Percentiles rank a stretch among this genome's conserved stretches.
These are phyloP conservation scores for Chromis chromis DNA, from an alignment of 2,797 vertebrate species.

Conservation along the genomic window DNA sequence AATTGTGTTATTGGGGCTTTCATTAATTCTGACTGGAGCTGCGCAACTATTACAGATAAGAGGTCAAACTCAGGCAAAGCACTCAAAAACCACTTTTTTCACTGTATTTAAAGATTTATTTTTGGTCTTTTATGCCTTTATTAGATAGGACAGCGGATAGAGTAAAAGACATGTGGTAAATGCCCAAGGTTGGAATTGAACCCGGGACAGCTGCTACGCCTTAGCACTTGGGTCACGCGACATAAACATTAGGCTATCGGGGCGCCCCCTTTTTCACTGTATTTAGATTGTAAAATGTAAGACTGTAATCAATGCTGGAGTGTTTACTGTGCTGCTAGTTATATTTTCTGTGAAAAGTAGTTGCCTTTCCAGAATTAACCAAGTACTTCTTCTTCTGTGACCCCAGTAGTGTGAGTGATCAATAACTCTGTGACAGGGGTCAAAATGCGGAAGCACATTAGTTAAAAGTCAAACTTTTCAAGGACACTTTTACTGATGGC, in stretches of 20 bases:
- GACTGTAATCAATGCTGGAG: background rate
- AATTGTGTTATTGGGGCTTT: background rate
- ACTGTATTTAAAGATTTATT: too few species aligned
- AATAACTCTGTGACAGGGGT: constrained; percentile 16
- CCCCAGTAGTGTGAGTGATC: background rate
- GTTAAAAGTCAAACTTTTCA: constrained; percentile 66
- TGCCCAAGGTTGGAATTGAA: too few species aligned
- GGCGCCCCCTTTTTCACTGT: too few species aligned
- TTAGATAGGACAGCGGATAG: too few species aligned
- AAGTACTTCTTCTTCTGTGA: constrained; percentile 2
- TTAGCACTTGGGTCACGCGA: too few species aligned
- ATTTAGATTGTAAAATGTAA: constrained; percentile 4
- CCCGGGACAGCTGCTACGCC: too few species aligned
- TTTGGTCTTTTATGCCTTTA: too few species aligned
- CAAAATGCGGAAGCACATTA: constrained; percentile 28
- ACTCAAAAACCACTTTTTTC: background rate
- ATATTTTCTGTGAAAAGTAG: background rate
- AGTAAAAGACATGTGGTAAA: too few species aligned
- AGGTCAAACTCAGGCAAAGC: background rate
- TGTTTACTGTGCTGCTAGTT: background rate
- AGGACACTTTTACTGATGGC: constrained; percentile 32
- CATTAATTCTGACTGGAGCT: constrained; percentile 8
- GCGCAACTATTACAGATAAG: background rate
- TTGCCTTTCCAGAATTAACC: background rate
- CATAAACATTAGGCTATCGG: too few species aligned